Conservation (phyloP, 2,888 invertebrate genomes). For the Aphelenchoides bicaudatus region DNA sequence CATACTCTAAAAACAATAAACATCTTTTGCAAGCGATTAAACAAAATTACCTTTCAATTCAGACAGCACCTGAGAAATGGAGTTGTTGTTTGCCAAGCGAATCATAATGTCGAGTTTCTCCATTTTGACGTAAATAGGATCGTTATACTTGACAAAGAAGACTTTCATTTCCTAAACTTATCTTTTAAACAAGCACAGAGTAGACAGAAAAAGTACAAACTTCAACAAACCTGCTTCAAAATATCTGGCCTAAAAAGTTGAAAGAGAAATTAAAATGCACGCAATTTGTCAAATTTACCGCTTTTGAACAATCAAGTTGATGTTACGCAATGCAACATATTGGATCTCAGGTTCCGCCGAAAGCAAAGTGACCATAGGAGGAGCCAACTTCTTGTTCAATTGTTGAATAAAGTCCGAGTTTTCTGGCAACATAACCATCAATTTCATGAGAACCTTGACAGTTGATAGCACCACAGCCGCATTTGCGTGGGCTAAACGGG, state of each 20-base stretch:
- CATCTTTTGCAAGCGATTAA: no score
- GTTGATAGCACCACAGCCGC: slow-evolving; percentile 97
- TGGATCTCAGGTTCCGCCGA: slow-evolving; percentile 99
- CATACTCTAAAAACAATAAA: no score
- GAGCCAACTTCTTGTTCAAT: slow-evolving; percentile 91
- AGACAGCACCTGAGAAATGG: slow-evolving; percentile 94
- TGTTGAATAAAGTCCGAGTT: slow-evolving; percentile 89
- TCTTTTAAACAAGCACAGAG: no score
- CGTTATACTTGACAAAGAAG: slow-evolving; percentile 99
- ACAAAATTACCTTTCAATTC: no score
- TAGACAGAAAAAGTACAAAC: no score
- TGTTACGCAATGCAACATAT: slow-evolving; percentile 94
- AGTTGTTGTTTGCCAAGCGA: slow-evolving; percentile 89
- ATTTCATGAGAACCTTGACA: slow-evolving; percentile 95
- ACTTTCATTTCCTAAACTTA: slow-evolving; percentile 99
- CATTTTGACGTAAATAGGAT: slow-evolving; percentile 97
- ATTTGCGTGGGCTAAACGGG: slow-evolving; percentile 93
- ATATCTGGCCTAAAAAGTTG: slow-evolving; percentile 77
- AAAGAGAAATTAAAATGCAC: slow-evolving; percentile 2
- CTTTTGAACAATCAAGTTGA: slow-evolving; percentile 98
- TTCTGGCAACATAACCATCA: slow-evolving; percentile 91
- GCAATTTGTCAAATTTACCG: slow-evolving; percentile 58
- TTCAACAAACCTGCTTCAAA: no score
- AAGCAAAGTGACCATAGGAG: slow-evolving; percentile 92
- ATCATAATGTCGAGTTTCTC: slow-evolving; percentile 99